Conservation (phyloP, 2,113 vertebrate genomes). For the Xenopus borealis region DNA sequence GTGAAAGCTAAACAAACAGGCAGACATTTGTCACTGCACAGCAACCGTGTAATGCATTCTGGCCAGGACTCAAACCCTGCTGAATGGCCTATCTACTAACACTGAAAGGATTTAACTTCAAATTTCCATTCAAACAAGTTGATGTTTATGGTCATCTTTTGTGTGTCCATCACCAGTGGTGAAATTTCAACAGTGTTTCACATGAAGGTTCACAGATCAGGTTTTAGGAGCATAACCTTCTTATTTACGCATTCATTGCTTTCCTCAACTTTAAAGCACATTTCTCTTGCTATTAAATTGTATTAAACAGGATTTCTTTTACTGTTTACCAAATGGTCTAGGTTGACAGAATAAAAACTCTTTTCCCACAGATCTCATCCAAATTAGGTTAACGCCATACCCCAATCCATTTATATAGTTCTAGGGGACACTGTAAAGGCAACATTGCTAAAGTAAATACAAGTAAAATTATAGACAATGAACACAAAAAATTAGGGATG, state of each 20-base stretch:
- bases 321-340: not conserved
- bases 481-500: too few species aligned
- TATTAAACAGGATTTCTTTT: not conserved
- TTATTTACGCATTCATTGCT: not conserved
- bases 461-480: too few species aligned
- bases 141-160: not conserved
- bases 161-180: not conserved
- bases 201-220: not conserved
- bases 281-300: not conserved
- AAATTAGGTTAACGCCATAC: not conserved
- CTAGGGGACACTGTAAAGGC: too few species aligned
- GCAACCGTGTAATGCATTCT: not conserved
- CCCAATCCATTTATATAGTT: too few species aligned
- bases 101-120: not conserved
- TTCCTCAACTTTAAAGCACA: not conserved
- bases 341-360: not conserved
- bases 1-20: slow-evolving; percentile 45
- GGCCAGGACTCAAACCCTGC: not conserved
- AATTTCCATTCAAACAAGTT: not conserved
- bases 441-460: too few species aligned
- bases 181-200: not conserved
- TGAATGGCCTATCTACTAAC: not conserved
- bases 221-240: not conserved
- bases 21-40: slow-evolving; percentile 16
- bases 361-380: not conserved